phyloP scores from a whole-genome alignment of 2,113 vertebrate genomes.

The Cinclus mexicanus region DNA sequence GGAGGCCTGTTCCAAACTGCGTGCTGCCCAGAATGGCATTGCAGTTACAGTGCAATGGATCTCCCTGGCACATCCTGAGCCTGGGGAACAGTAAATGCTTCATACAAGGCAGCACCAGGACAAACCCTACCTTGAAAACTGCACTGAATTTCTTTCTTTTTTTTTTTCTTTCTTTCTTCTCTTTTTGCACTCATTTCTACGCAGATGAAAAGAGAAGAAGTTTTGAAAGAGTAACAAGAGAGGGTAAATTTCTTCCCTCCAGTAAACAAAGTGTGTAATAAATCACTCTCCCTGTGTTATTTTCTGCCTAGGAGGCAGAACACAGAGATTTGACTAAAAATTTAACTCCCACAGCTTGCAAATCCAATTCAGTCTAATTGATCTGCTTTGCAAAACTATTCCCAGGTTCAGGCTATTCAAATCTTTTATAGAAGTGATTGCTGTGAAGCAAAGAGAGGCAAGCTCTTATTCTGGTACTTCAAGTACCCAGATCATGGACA shows the following conservation, averaged over 20 bases:
- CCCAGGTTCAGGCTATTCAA: not conserved
- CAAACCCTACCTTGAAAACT: not conserved
- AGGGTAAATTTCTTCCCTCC: not conserved
- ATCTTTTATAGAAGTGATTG: not conserved
- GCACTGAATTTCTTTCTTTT: not conserved
- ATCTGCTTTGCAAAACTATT: conserved; percentile 21
- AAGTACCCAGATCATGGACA: not conserved
- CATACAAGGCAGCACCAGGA: not conserved
- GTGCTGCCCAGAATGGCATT: not conserved
- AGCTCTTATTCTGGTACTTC: not conserved
- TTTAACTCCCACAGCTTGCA: conserved; percentile 2
- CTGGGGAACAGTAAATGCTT: not conserved
- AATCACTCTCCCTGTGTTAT: not conserved
- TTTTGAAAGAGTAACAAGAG: not conserved
- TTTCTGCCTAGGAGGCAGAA: not conserved
- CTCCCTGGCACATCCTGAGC: not conserved
- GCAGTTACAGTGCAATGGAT: not conserved
- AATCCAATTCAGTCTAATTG: not conserved
- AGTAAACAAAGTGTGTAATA: not conserved
- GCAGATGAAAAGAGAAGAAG: not conserved
- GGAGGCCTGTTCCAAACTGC: not conserved
- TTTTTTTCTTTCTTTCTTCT: not conserved
- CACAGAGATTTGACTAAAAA: not conserved
- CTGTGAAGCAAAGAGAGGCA: not conserved
- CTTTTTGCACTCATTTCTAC: not conserved